Evolutionary conservation across 2,888 invertebrate species (phyloP).

Genomic region (Axea sp.): DNA sequence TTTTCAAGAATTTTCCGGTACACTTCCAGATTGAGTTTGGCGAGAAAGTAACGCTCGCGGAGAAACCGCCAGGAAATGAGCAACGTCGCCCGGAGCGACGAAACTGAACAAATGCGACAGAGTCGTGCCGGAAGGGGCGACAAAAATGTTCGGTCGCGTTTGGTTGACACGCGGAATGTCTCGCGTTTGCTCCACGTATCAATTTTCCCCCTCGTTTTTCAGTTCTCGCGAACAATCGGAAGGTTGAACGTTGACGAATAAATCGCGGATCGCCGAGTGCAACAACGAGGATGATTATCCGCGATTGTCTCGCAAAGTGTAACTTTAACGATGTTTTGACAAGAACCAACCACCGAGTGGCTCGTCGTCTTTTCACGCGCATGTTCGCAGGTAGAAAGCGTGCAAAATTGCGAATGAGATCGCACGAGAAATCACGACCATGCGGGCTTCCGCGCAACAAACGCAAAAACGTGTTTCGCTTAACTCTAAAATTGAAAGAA

Average conservation of each 20-base stretch:
- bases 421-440: slow-evolving; percentile 51
- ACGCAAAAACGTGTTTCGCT: slow-evolving; percentile 38
- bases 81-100: slow-evolving; percentile 31
- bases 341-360: slow-evolving; percentile 16
- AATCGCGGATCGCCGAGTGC: background rate
- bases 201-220: background rate
- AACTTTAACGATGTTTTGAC: too few species aligned
- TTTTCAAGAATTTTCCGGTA: slow-evolving; percentile 55
- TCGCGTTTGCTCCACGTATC: background rate
- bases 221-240: too few species aligned
- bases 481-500: slow-evolving; percentile 4
- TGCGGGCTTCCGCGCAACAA: slow-evolving; percentile 37
- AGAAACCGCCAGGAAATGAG: slow-evolving; percentile 52
- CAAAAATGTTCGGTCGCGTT: slow-evolving; percentile 24
- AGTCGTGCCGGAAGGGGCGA: slow-evolving; percentile 18
- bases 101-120: slow-evolving; percentile 29
- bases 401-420: slow-evolving; percentile 53
- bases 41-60: slow-evolving; percentile 55
- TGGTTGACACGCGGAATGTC: background rate
- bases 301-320: slow-evolving; percentile 28
- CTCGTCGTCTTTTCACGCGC: slow-evolving; percentile 18
- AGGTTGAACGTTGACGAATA: too few species aligned
- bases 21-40: slow-evolving; percentile 50
- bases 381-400: slow-evolving; percentile 52
- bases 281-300: slow-evolving; percentile 7